phyloP scores from a whole-genome alignment of 2,797 vertebrate species.

The Channallabes apus region DNA sequence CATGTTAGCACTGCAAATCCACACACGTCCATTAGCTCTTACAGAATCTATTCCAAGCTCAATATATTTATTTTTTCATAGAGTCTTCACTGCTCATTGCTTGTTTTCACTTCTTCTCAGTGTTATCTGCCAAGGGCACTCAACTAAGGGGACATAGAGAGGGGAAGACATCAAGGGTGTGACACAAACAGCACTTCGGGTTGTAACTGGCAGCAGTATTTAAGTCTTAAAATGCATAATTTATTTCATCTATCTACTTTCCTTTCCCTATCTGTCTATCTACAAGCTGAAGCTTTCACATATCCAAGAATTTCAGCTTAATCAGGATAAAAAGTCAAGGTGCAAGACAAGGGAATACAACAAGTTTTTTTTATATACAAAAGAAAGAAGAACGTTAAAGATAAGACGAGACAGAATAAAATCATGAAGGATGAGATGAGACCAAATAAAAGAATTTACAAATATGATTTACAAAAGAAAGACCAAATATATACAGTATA shows the following conservation, averaged over 20 bases:
- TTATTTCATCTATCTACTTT: neutral
- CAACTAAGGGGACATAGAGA: neutral
- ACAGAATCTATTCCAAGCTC: neutral
- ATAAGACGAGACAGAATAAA: no score
- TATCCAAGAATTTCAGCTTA: no score
- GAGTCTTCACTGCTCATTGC: neutral
- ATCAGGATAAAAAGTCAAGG: no score
- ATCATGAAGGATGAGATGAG: no score
- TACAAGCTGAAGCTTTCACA: no score
- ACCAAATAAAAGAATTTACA: no score
- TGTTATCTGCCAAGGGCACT: neutral
- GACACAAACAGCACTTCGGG: neutral
- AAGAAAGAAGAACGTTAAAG: no score
- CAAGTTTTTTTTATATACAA: no score
- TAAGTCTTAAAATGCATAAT: neutral
- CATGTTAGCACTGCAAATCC: neutral
- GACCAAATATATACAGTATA: no score
- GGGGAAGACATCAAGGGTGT: neutral
- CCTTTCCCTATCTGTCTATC: no score
- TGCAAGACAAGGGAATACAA: no score
- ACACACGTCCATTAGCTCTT: neutral
- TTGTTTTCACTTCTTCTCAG: neutral
- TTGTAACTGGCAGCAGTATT: neutral
- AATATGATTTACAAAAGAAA: no score
- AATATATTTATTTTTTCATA: neutral